Evolutionary conservation across 2,888 invertebrate species (phyloP).

Genomic region (Leptinotarsa juncta): DNA sequence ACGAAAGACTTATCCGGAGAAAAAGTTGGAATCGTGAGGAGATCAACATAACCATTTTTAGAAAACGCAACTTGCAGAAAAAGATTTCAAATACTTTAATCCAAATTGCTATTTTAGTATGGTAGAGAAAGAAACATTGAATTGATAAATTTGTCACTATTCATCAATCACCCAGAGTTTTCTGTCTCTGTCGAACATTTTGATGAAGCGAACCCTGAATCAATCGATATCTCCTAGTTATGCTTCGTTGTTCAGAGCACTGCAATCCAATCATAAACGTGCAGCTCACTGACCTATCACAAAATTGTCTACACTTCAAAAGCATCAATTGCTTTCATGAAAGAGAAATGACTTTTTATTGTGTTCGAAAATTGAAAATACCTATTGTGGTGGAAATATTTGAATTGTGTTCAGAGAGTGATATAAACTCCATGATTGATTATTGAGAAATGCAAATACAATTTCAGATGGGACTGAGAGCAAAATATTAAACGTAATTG

Average conservation of each 20-base stretch:
- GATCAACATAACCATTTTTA: too few species aligned
- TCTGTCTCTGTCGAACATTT: not conserved
- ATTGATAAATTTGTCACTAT: not conserved
- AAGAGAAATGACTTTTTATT: not conserved
- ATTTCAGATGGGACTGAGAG: too few species aligned
- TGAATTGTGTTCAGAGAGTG: not conserved
- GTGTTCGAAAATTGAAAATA: constrained; percentile 5
- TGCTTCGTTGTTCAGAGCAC: not conserved
- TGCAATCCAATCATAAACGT: constrained; percentile 3
- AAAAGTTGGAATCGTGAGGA: too few species aligned
- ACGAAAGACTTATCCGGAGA: too few species aligned
- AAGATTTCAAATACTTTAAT: too few species aligned
- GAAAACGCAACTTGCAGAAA: too few species aligned
- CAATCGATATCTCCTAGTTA: constrained; percentile 12
- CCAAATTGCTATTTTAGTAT: too few species aligned
- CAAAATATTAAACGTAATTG: too few species aligned
- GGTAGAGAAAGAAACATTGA: too few species aligned
- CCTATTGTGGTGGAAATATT: not conserved
- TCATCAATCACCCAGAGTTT: not conserved
- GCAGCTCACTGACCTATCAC: constrained; percentile 13
- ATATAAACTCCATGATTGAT: too few species aligned
- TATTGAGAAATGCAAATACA: too few species aligned
- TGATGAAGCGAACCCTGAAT: not conserved
- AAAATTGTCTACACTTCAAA: constrained; percentile 12
- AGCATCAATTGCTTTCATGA: constrained; percentile 8